These are phyloP conservation scores for Etheostoma cragini DNA, from an alignment of 2,113 vertebrate species.

Conservation along the genomic window DNA sequence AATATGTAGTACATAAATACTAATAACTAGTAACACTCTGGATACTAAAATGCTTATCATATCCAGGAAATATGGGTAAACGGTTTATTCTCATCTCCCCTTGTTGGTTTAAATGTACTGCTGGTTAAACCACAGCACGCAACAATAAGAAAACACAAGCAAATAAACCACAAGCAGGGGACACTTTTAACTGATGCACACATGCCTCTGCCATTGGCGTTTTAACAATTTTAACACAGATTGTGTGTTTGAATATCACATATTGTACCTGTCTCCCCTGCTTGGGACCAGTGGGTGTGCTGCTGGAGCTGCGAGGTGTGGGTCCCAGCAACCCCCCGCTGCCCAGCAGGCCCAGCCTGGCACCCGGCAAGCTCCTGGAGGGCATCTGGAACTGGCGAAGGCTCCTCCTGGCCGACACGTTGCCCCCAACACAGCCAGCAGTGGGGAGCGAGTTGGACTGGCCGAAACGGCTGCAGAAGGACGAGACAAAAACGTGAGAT, in stretches of 20 bases:
- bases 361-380: constrained; percentile 91
- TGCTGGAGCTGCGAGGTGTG: constrained; percentile 88
- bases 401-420: constrained; percentile 89
- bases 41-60: background rate
- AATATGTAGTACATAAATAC: background rate
- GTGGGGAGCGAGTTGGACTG: constrained; percentile 97
- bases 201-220: no score
- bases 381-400: constrained; percentile 97
- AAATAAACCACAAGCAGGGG: no score
- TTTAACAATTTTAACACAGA: no score
- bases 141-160: no score
- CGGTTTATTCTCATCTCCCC: background rate
- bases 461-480: constrained; percentile 88
- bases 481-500: rapidly evolving
- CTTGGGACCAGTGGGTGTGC: constrained; percentile 93
- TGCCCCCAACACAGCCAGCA: constrained; percentile 88
- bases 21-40: background rate
- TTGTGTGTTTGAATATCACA: no score
- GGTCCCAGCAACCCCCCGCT: constrained; percentile 90
- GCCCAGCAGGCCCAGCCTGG: constrained; percentile 91
- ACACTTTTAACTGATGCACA: no score
- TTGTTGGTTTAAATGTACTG: background rate
- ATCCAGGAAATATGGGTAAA: background rate
- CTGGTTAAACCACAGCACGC: background rate
- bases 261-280: constrained; percentile 89